These are phyloP conservation scores for Sinocyclocheilus grahami DNA, from an alignment of 2,113 vertebrate genomes.

Conservation along the genomic window DNA sequence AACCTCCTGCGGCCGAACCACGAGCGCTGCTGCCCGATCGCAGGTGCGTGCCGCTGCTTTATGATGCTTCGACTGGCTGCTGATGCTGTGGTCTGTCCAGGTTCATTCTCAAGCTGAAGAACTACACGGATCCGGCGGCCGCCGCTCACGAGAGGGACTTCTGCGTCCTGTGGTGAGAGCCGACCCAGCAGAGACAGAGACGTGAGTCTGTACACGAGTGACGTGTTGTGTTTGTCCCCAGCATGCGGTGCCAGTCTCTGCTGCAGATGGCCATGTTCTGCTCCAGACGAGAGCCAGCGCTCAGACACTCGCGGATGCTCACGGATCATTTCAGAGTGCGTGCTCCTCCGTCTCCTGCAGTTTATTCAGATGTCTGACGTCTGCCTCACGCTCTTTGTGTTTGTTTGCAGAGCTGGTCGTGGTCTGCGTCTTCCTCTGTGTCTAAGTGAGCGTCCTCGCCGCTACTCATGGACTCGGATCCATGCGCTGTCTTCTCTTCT, in stretches of 20 bases:
- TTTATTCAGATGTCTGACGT: too few relatives aligned
- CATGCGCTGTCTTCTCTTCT: too few relatives aligned
- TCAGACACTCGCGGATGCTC: conserved; percentile 88
- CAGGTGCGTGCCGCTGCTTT: background rate
- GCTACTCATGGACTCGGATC: background rate
- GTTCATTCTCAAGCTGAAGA: conserved; percentile 83
- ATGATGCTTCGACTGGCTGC: too few relatives aligned
- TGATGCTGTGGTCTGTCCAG: conserved; percentile 54
- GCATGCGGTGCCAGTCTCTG: conserved; percentile 90
- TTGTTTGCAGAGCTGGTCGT: conserved; percentile 75
- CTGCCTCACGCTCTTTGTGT: too few relatives aligned
- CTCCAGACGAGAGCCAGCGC: conserved; percentile 85
- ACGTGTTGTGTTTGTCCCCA: conserved; percentile 59
- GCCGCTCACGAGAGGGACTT: conserved; percentile 83
- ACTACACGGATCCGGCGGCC: conserved; percentile 75
- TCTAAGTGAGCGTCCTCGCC: conserved; percentile 85
- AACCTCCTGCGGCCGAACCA: background rate
- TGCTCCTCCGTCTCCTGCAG: too few relatives aligned
- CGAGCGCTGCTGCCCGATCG: background rate
- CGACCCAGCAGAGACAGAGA: too few relatives aligned
- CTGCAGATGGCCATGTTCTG: conserved; percentile 94
- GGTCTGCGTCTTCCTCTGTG: conserved; percentile 72
- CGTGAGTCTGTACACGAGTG: background rate
- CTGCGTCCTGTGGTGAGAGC: conserved; percentile 81
- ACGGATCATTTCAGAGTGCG: conserved; percentile 87